Evolutionary conservation across 2,888 invertebrate species (phyloP).

Genomic region (Laothoe populi): DNA sequence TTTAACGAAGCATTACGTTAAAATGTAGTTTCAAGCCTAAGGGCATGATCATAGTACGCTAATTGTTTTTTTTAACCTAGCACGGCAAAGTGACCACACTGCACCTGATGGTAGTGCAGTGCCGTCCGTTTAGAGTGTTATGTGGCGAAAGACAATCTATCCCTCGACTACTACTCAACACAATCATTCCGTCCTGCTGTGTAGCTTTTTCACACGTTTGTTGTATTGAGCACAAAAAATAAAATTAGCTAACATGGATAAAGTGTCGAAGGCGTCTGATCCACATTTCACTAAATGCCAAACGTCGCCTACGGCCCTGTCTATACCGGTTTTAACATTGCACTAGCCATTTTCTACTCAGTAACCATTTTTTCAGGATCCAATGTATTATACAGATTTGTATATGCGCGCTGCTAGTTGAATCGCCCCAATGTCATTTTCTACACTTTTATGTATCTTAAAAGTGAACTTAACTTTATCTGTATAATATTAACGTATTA

Average conservation of each 20-base stretch:
- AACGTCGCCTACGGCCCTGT: slow-evolving; percentile 39
- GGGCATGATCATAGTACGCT: slow-evolving; percentile 50
- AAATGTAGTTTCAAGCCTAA: slow-evolving; percentile 41
- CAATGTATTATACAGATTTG: slow-evolving; percentile 33
- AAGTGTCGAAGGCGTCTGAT: slow-evolving; percentile 41
- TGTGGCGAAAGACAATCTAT: no score
- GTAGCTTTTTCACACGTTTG: no score
- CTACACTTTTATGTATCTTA: background rate
- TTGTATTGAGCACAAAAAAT: slow-evolving; percentile 49
- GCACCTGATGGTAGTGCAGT: no score
- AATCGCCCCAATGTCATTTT: background rate
- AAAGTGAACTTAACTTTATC: no score
- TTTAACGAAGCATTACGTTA: slow-evolving; percentile 45
- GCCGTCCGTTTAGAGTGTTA: no score
- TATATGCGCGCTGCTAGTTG: background rate
- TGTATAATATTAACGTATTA: background rate
- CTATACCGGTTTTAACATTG: slow-evolving; percentile 37
- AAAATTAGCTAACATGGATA: slow-evolving; percentile 42
- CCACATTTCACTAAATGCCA: slow-evolving; percentile 57
- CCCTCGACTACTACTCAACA: no score
- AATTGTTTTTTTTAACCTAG: no score
- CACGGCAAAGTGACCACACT: no score
- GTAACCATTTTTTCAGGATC: slow-evolving; percentile 27
- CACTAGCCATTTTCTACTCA: slow-evolving; percentile 36
- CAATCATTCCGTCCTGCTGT: no score